Conservation (phyloP, 2,888 invertebrate genomes). For the Amiota communis region DNA sequence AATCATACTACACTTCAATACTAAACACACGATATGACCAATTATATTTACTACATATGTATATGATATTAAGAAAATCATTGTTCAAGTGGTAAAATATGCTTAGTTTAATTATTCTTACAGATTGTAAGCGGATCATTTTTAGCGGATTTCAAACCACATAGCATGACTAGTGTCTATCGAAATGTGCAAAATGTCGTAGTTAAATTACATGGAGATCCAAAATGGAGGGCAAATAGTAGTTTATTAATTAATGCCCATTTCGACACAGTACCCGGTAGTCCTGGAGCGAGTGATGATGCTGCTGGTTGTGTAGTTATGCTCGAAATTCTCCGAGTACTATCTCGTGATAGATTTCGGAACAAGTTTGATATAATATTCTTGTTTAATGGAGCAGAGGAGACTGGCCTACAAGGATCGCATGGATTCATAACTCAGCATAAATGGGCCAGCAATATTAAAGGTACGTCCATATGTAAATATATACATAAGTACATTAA, state of each 20-base stretch:
- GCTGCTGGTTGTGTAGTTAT: slow-evolving; percentile 76
- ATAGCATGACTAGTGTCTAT: slow-evolving; percentile 88
- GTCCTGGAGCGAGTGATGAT: slow-evolving; percentile 78
- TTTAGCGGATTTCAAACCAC: slow-evolving; percentile 80
- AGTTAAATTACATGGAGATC: slow-evolving; percentile 79
- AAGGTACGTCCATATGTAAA: slow-evolving; percentile 56
- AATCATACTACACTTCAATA: neutral
- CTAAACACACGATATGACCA: neutral
- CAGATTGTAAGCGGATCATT: slow-evolving; percentile 81
- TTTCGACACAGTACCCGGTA: slow-evolving; percentile 90
- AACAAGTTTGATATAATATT: slow-evolving; percentile 79
- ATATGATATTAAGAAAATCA: slow-evolving; percentile 59
- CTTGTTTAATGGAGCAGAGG: slow-evolving; percentile 84
- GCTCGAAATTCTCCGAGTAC: slow-evolving; percentile 79
- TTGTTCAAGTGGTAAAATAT: slow-evolving; percentile 40
- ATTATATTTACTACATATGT: too few relatives aligned
- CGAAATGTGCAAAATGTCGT: slow-evolving; percentile 87
- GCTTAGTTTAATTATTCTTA: slow-evolving; percentile 1
- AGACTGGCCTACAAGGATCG: slow-evolving; percentile 80
- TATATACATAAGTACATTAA: too few relatives aligned
- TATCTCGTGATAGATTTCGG: slow-evolving; percentile 73
- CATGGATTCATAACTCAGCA: slow-evolving; percentile 95
- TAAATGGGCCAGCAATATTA: slow-evolving; percentile 82
- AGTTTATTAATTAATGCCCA: slow-evolving; percentile 90
- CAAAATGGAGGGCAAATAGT: slow-evolving; percentile 69